Evolutionary conservation across 2,888 invertebrate species (phyloP).

Genomic region (Sphecodes monilicornis): DNA sequence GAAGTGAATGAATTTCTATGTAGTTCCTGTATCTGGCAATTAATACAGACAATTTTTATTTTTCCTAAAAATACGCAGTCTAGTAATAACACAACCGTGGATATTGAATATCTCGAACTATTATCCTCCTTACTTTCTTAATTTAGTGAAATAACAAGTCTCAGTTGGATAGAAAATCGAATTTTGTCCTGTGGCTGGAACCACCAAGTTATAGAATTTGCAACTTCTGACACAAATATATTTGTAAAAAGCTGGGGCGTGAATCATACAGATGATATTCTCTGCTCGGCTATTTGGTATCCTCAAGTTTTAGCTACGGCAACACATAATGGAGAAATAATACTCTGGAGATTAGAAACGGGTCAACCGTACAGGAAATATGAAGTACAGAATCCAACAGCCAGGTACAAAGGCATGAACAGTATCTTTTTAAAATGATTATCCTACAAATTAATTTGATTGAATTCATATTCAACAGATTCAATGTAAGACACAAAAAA

Average conservation of each 20-base stretch:
- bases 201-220: slow-evolving; percentile 89
- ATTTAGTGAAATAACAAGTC: slow-evolving; percentile 85
- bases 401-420: slow-evolving; percentile 72
- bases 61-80: too few species aligned
- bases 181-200: slow-evolving; percentile 94
- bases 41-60: too few species aligned
- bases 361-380: slow-evolving; percentile 88
- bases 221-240: slow-evolving; percentile 86
- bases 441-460: not conserved
- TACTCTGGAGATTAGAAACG: slow-evolving; percentile 93
- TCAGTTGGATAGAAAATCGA: slow-evolving; percentile 85
- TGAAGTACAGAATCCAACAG: slow-evolving; percentile 81
- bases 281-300: slow-evolving; percentile 88
- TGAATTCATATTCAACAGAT: slow-evolving; percentile 35
- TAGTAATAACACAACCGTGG: not conserved
- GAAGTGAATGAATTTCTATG: too few species aligned
- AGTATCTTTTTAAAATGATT: not conserved
- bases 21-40: too few species aligned
- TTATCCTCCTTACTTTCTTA: not conserved
- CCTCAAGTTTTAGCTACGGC: slow-evolving; percentile 90
- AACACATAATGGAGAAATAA: slow-evolving; percentile 91
- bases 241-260: slow-evolving; percentile 90
- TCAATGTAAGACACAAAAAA: slow-evolving; percentile 31
- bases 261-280: slow-evolving; percentile 91
- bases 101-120: not conserved